Evolutionary conservation across 2,113 vertebrate species (phyloP).

Genomic region (Megaleporinus macrocephalus): DNA sequence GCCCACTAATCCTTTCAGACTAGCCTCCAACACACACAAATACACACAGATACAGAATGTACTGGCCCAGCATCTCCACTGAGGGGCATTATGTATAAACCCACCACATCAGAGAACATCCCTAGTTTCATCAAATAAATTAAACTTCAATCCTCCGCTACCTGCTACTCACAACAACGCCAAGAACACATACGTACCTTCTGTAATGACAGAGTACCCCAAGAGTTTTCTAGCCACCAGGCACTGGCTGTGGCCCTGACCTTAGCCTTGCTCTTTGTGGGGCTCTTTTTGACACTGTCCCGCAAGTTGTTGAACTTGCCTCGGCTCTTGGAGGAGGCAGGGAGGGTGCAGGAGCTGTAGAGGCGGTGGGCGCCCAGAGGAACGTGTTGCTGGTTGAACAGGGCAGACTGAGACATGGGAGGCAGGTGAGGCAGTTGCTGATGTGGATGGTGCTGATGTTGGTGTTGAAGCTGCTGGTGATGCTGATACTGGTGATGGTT

Average conservation of each 20-base stretch:
- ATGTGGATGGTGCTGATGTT: conserved; percentile 31
- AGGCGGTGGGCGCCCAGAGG: conserved; percentile 39
- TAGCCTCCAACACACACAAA: background rate
- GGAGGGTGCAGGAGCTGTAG: conserved; percentile 78
- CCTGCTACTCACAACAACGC: background rate
- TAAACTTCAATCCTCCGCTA: background rate
- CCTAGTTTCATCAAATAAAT: background rate
- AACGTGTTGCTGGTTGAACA: conserved; percentile 54
- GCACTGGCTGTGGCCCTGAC: conserved; percentile 72
- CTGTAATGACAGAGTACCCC: conserved; percentile 71
- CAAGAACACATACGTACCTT: conserved; percentile 56
- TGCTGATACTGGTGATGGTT: conserved; percentile 46
- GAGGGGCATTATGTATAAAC: background rate
- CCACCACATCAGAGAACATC: background rate
- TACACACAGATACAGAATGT: background rate
- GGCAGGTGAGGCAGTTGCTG: conserved; percentile 51
- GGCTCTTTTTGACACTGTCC: conserved; percentile 85
- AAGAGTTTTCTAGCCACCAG: conserved; percentile 73
- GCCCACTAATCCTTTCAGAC: background rate
- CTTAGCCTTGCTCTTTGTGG: conserved; percentile 84
- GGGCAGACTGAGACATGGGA: conserved; percentile 63
- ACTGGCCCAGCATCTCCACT: background rate
- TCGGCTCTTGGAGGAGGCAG: conserved; percentile 72
- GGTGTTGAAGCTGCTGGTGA: conserved; percentile 41
- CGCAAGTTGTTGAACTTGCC: conserved; percentile 80